These are phyloP conservation scores for Conomelus anceps DNA, from an alignment of 2,888 invertebrate genomes.

Conservation along the genomic window DNA sequence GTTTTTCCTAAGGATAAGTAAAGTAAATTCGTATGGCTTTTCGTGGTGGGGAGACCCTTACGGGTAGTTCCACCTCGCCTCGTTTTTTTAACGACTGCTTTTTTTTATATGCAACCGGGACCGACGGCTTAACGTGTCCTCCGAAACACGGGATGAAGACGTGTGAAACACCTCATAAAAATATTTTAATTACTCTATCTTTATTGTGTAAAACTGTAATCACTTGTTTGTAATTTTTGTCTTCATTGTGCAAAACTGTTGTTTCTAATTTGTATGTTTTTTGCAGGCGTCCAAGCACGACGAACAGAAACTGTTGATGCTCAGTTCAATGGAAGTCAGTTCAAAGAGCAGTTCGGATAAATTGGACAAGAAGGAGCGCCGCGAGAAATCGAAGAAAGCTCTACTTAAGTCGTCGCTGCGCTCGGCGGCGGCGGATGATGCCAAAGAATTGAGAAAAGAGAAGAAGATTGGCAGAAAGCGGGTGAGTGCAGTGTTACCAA, in stretches of 20 bases:
- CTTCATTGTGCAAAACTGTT: not conserved
- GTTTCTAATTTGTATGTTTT: constrained; percentile 21
- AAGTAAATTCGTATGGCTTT: too few relatives aligned
- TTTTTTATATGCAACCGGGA: too few relatives aligned
- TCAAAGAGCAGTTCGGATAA: constrained; percentile 38
- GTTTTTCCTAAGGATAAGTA: too few relatives aligned
- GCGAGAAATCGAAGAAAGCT: constrained; percentile 48
- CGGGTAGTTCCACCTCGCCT: too few relatives aligned
- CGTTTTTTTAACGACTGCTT: too few relatives aligned
- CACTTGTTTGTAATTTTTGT: too few relatives aligned
- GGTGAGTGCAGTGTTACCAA: constrained; percentile 45
- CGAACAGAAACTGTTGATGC: constrained; percentile 38
- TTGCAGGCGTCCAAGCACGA: constrained; percentile 47
- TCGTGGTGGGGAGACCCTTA: too few relatives aligned
- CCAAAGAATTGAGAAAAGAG: constrained; percentile 72
- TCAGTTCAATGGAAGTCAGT: constrained; percentile 13
- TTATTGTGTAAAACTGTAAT: too few relatives aligned
- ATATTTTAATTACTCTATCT: too few relatives aligned
- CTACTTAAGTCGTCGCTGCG: constrained; percentile 28
- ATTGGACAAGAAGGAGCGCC: constrained; percentile 46
- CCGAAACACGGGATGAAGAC: too few relatives aligned
- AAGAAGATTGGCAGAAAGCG: constrained; percentile 73
- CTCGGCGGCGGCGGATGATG: constrained; percentile 55
- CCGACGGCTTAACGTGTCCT: too few relatives aligned
- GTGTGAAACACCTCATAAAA: too few relatives aligned